phyloP scores from a whole-genome alignment of 2,797 vertebrate genomes.

The Lacerta bilineata region DNA sequence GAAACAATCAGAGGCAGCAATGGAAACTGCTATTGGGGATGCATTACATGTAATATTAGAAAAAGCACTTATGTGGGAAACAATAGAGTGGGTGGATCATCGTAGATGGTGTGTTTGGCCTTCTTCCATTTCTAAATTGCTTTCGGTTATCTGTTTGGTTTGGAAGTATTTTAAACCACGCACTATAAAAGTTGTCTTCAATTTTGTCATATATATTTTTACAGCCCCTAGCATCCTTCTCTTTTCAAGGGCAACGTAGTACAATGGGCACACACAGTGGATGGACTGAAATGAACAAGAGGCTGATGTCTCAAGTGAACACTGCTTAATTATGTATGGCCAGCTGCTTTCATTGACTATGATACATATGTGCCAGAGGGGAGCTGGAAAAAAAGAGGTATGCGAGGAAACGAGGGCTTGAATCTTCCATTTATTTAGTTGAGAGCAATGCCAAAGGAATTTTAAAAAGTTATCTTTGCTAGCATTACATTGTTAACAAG shows the following conservation, averaged over 20 bases:
- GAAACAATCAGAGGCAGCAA: conserved; percentile 19
- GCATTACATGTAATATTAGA: conserved; percentile 25
- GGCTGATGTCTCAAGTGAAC: conserved; percentile 15
- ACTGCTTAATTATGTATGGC: conserved; percentile 15
- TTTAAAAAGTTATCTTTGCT: neutral
- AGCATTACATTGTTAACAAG: neutral
- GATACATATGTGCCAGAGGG: neutral
- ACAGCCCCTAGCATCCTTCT: neutral
- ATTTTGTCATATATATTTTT: conserved; percentile 33
- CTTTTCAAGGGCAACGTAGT: conserved; percentile 5
- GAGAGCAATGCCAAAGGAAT: neutral
- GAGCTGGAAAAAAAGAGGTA: neutral
- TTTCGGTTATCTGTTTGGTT: conserved; percentile 42
- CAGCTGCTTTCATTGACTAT: conserved; percentile 28
- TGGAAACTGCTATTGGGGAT: neutral
- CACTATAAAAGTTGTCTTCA: neutral
- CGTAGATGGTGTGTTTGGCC: conserved; percentile 36
- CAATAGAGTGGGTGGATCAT: conserved; percentile 27
- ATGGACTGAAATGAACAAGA: conserved; percentile 1
- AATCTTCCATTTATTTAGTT: neutral
- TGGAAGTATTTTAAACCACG: conserved; percentile 23
- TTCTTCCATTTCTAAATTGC: conserved; percentile 47
- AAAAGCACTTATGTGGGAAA: conserved; percentile 34
- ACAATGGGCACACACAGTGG: conserved; percentile 1
- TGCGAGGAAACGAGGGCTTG: neutral